A percentile compares a stretch with the other conserved stretches of the same genome.
Conservation (phyloP, 2,888 invertebrate species). For the Colostygia pectinataria region DNA sequence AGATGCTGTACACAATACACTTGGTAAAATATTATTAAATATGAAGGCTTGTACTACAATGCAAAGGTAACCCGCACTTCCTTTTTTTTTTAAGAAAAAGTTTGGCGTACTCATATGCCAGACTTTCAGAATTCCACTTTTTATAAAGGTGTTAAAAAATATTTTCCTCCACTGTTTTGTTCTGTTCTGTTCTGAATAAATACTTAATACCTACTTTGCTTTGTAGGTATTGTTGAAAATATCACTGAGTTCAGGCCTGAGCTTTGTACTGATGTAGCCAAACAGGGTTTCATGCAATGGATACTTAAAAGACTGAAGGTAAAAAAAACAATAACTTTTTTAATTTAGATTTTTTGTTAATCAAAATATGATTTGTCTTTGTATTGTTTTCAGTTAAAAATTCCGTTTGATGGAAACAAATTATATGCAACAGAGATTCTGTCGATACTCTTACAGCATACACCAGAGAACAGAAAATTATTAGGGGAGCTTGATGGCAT, state of each 20-base stretch:
- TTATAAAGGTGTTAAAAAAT: too few species aligned
- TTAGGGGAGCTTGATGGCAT: slow-evolving; percentile 98
- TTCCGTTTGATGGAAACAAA: slow-evolving; percentile 97
- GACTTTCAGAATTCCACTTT: too few species aligned
- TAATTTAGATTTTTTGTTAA: background rate
- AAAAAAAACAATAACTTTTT: too few species aligned
- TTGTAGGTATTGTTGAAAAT: slow-evolving; percentile 94
- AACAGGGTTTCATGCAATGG: slow-evolving; percentile 96
- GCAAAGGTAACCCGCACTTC: too few species aligned
- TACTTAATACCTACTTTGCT: background rate
- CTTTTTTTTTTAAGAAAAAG: too few species aligned
- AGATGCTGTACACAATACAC: slow-evolving; percentile 97
- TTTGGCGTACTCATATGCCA: too few species aligned
- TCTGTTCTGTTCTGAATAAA: too few species aligned
- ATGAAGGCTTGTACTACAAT: too few species aligned
- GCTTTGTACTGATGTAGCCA: slow-evolving; percentile 91
- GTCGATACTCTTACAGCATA: slow-evolving; percentile 96
- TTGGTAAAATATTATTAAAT: slow-evolving; percentile 79
- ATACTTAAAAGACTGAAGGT: slow-evolving; percentile 93
- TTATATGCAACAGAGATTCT: slow-evolving; percentile 97
- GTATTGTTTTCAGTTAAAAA: slow-evolving; percentile 82
- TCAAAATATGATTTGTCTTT: too few species aligned
- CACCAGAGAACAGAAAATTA: slow-evolving; percentile 89
- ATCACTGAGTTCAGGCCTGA: slow-evolving; percentile 95
- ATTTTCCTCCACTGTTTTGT: too few species aligned